Conservation (phyloP, 2,113 vertebrate species). For the Archilochus colubris region DNA sequence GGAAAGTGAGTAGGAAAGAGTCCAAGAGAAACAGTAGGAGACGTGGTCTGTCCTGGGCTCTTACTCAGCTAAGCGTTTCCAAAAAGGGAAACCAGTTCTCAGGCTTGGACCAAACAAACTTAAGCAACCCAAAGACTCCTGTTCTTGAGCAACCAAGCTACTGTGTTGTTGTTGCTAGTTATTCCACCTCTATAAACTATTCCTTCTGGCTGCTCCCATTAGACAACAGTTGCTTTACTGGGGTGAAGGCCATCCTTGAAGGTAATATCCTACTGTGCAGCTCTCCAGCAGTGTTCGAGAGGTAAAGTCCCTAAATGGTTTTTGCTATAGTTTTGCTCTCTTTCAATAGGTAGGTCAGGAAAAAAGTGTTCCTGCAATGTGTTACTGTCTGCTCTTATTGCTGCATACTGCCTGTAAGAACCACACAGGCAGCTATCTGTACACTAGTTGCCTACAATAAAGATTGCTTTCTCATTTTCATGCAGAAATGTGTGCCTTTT, state of each 20-base stretch:
- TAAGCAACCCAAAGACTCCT: background rate
- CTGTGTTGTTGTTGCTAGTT: background rate
- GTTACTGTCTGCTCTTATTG: background rate
- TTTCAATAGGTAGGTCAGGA: background rate
- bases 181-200: background rate
- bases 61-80: background rate
- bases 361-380: background rate
- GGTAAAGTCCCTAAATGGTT: background rate
- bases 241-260: background rate
- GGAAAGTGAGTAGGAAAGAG: background rate
- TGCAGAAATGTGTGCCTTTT: background rate
- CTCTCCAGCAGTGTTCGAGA: background rate
- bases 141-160: background rate
- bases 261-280: background rate
- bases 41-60: background rate
- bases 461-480: background rate
- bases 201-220: background rate
- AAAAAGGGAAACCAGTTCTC: background rate
- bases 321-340: background rate
- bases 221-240: background rate
- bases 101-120: background rate
- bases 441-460: background rate
- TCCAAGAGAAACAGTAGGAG: background rate
- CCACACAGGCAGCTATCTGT: background rate
- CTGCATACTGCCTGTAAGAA: background rate